Conservation (phyloP, 2,113 vertebrate species). For the Pelecanoides urinatrix region DNA sequence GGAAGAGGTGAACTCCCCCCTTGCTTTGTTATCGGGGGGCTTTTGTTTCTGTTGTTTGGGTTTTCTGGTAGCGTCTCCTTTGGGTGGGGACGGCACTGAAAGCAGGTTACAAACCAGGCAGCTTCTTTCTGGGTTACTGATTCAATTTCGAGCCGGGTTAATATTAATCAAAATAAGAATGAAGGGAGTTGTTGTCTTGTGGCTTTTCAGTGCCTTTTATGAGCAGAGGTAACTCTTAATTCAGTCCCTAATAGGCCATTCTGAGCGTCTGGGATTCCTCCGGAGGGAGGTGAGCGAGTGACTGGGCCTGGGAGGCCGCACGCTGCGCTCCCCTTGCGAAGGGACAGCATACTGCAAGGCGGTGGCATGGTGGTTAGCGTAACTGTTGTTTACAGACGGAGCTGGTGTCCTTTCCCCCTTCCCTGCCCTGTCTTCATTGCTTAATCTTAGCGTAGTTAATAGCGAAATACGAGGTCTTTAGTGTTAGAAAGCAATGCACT, state of each 20-base stretch:
- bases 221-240: constrained; percentile 46
- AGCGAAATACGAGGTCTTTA: neutral
- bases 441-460: neutral
- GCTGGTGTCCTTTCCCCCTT: neutral
- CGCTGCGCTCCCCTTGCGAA: neutral
- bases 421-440: neutral
- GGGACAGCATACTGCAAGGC: neutral
- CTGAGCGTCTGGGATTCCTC: constrained; percentile 10
- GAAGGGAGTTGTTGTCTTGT: constrained; percentile 15
- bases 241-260: constrained; percentile 13
- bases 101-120: constrained; percentile 6
- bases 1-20: constrained; percentile 18
- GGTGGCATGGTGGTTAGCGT: neutral
- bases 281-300: neutral
- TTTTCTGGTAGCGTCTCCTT: constrained; percentile 16
- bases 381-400: neutral
- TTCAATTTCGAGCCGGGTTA: neutral
- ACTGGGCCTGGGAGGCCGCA: neutral
- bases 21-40: neutral
- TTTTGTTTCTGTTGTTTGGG: constrained; percentile 8
- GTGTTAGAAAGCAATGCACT: neutral
- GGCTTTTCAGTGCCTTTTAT: constrained; percentile 50
- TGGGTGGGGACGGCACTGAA: neutral
- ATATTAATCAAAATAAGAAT: constrained; percentile 36
- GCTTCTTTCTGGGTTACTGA: neutral